Conservation (phyloP, 2,888 invertebrate genomes). For the Suillia variegata region DNA sequence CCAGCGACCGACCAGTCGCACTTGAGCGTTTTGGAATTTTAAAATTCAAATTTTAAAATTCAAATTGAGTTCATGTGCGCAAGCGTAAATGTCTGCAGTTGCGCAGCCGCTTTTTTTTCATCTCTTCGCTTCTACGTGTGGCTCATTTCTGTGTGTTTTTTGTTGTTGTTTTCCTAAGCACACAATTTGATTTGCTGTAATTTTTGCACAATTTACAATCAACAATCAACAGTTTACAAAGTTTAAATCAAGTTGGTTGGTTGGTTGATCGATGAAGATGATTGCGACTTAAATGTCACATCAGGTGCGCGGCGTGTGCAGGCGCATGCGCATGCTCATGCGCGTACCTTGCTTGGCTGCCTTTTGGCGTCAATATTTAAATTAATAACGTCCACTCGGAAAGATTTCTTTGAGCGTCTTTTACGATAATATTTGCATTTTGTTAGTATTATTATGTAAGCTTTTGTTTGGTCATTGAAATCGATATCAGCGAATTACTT, state of each 20-base stretch:
- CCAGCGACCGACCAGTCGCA: too few species aligned
- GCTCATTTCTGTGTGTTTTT: not conserved
- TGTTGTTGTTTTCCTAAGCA: not conserved
- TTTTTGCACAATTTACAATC: conserved; percentile 26
- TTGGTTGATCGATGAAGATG: conserved; percentile 9
- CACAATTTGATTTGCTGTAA: not conserved
- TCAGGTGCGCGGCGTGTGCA: too few species aligned
- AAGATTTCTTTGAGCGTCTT: not conserved
- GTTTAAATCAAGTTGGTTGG: too few species aligned
- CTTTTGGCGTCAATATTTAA: not conserved
- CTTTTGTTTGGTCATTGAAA: too few species aligned
- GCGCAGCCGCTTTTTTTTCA: not conserved
- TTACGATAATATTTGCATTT: too few species aligned
- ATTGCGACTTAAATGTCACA: conserved; percentile 25
- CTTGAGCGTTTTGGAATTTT: too few species aligned
- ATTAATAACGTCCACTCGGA: not conserved
- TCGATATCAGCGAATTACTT: too few species aligned
- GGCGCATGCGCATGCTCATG: conserved; percentile 4
- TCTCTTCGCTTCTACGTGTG: not conserved
- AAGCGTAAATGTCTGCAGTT: not conserved
- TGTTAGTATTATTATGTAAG: too few species aligned
- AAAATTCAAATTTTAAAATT: too few species aligned
- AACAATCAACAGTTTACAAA: too few species aligned
- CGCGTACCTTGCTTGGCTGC: not conserved
- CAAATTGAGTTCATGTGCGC: too few species aligned